These are phyloP conservation scores for Oryctolagus cuniculus DNA, from an alignment of 2,113 vertebrate species.

Conservation along the genomic window mOryCun1.1 NC_091453.1:67058001-67058500, in stretches of 20 bases:
- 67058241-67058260: conserved; percentile 65
- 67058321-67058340: conserved; percentile 66
- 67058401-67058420: not conserved
- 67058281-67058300: not conserved
- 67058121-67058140: not conserved
- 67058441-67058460: not conserved
- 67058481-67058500: conserved; percentile 22
- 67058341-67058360: conserved; percentile 79
- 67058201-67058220: not conserved
- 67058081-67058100: not conserved
- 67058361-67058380: conserved; percentile 76
- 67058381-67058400: not conserved
- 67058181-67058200: conserved; percentile 23
- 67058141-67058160: not conserved
- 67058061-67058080: not conserved
- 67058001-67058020: not conserved
- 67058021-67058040: not conserved
- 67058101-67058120: conserved; percentile 10
- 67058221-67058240: conserved; percentile 77
- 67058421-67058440: not conserved
- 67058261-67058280: not conserved
- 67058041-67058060: not conserved
- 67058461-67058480: not conserved
- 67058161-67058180: not conserved
- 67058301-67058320: conserved; percentile 32